These are phyloP conservation scores for Syrmaticus mikado DNA, from an alignment of 2,113 vertebrate species.

Conservation along the genomic window DNA sequence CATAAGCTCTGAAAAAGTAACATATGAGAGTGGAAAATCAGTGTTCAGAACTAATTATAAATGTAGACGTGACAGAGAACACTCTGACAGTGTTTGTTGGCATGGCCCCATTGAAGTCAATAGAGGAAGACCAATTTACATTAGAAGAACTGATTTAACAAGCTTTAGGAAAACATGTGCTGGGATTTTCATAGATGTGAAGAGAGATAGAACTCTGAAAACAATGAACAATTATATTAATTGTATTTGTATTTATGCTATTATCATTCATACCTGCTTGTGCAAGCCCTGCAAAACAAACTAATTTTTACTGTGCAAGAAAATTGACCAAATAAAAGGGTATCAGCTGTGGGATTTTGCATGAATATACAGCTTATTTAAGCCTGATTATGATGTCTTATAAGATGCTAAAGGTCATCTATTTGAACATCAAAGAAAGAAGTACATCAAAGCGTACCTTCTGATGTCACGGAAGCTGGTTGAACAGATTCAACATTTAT, in stretches of 20 bases:
- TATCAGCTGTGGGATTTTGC: neutral
- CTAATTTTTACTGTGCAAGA: neutral
- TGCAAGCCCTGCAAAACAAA: neutral
- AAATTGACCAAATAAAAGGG: neutral
- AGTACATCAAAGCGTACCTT: conserved; percentile 40
- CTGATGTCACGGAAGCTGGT: conserved; percentile 2
- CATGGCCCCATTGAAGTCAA: neutral
- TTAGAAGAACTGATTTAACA: conserved; percentile 30
- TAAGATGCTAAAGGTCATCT: conserved; percentile 17
- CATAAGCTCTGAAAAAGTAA: conserved; percentile 43
- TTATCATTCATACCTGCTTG: neutral
- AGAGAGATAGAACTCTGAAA: neutral
- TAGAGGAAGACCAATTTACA: conserved; percentile 35
- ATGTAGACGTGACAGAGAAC: neutral
- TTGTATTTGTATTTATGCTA: neutral
- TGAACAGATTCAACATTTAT: conserved; percentile 58
- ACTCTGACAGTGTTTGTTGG: neutral
- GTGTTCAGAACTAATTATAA: conserved; percentile 25
- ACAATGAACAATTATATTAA: neutral
- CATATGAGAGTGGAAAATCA: conserved; percentile 9
- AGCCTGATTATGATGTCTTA: neutral
- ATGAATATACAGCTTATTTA: conserved; percentile 22
- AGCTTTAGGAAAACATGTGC: neutral
- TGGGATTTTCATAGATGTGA: neutral
- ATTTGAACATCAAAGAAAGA: conserved; percentile 52